These are phyloP conservation scores for Siphlonurus alternatus DNA, from an alignment of 2,888 invertebrate genomes.

Conservation along the genomic window DNA sequence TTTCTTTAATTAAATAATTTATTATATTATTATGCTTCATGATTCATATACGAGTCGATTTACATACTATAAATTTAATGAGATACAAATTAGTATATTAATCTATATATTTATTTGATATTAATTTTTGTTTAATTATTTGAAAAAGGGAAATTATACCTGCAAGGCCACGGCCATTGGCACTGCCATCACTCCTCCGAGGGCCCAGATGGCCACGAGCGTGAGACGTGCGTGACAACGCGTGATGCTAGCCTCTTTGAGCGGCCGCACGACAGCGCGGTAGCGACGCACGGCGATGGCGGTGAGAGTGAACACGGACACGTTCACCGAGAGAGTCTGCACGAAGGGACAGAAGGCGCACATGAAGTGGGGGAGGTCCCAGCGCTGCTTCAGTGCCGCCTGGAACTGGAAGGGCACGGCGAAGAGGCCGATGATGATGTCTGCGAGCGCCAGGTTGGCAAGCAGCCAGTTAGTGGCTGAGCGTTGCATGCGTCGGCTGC, in stretches of 20 bases:
- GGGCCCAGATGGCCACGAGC: neutral
- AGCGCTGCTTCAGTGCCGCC: conserved; percentile 53
- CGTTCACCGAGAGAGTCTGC: conserved; percentile 34
- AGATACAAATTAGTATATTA: neutral
- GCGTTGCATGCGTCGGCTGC: conserved; percentile 14
- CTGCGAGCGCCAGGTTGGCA: conserved; percentile 30
- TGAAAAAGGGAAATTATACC: neutral
- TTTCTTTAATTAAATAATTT: too few species aligned
- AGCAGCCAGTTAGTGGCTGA: conserved; percentile 29
- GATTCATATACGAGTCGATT: too few species aligned
- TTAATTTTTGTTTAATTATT: neutral
- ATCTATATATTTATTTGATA: neutral
- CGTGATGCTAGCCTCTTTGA: neutral
- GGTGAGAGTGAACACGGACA: conserved; percentile 33
- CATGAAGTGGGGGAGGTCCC: conserved; percentile 33
- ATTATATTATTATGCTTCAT: too few species aligned
- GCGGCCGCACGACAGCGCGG: conserved; percentile 26
- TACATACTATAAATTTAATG: neutral
- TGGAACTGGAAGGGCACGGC: conserved; percentile 47
- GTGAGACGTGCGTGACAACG: neutral
- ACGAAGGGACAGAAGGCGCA: conserved; percentile 35
- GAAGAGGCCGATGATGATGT: conserved; percentile 31
- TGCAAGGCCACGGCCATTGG: neutral
- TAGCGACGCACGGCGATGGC: conserved; percentile 30
- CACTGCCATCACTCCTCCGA: neutral